phyloP scores from a whole-genome alignment of 2,113 vertebrate species.

The Bambusicola thoracicus region DNA sequence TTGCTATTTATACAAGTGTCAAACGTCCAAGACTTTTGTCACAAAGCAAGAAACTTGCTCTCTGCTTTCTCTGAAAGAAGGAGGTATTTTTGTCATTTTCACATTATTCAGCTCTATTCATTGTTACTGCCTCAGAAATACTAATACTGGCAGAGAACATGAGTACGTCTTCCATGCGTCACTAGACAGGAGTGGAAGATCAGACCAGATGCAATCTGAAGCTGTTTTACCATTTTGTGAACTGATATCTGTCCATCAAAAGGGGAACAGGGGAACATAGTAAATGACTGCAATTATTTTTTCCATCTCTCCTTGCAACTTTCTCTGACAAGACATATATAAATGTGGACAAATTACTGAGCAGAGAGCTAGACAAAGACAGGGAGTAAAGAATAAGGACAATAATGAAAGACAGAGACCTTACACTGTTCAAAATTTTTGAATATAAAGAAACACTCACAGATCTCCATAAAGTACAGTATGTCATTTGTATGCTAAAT shows the following conservation, averaged over 20 bases:
- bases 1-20: neutral
- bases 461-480: neutral
- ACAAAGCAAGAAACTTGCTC: neutral
- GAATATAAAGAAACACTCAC: neutral
- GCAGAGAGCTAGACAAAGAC: neutral
- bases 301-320: neutral
- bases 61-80: neutral
- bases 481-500: neutral
- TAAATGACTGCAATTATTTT: accelerated
- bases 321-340: neutral
- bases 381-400: neutral
- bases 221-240: neutral
- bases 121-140: neutral
- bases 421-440: neutral
- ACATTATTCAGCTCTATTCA: neutral
- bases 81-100: neutral
- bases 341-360: neutral
- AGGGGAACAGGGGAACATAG: accelerated
- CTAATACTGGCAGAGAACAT: neutral
- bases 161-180: neutral
- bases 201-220: neutral
- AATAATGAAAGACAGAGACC: neutral
- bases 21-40: neutral
- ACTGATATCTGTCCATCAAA: neutral
- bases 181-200: neutral